Base-by-base conservation (phyloP, 2,797 vertebrate genomes). In the Malacoraja senta region DNA sequence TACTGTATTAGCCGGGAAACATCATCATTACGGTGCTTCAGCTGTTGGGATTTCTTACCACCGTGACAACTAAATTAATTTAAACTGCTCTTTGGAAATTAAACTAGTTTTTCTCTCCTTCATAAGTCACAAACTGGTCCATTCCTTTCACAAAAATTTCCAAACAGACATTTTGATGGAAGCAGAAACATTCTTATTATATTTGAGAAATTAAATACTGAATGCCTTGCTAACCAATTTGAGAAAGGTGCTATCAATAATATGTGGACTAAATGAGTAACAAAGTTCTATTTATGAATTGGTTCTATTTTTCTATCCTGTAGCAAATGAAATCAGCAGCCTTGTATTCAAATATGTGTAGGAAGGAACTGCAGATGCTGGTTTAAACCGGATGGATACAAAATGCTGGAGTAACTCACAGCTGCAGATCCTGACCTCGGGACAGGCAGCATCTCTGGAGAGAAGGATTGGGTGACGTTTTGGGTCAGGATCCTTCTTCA, bases 21-120 rank as follows among this genome's bases (percentile, higher is more conserved):
- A 63, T 58, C n/a, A n/a, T 58, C 15, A 29, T 86, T 29, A n/a
- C 32, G 17, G 12, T 32, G 29, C 61, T 63, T 86, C 58, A 63
- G 12, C 58, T 8, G 26, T 58, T 84, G 15, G 81, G 61, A 84
- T 84, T 84, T 61, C 81, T 61, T 58, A 15, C 81, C 3, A 63
- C 58, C 15, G 81, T 84, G 81, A 53, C 58, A 84, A 12, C 26
- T 26, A 58, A 61, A 84, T 84, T 84, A 84, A 84, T 84, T 84
- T n/a, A 84, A 58, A 63, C 26, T 29, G 24, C n/a, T 61, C n/a
- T 53, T 61, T 84, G 81, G 81, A 84, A 84, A 61, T 84, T n/a
- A 84, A 61, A 84, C 44, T 17, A 53, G 61, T 61, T 61, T 61
- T 61, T 84, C 53, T 84, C 12, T 63, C 53, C 53, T 84, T 63